Percentiles rank a stretch among this genome's conserved stretches.
These are phyloP conservation scores for Tetragonisca angustula DNA, from an alignment of 2,888 invertebrate species.

Conservation along the genomic window DNA sequence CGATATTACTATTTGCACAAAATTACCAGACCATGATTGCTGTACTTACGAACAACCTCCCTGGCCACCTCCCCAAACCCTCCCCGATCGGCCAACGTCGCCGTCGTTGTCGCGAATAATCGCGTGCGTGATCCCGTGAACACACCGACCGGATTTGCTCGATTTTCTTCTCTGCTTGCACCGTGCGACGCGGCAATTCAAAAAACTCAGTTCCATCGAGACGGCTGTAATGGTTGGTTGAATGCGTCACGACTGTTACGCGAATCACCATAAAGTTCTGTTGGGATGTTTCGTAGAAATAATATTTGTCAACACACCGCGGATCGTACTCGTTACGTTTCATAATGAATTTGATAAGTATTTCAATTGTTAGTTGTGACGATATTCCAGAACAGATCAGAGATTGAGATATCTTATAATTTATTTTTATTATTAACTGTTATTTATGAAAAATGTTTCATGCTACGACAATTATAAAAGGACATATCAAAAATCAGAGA, in stretches of 20 bases:
- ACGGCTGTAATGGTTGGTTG: not conserved
- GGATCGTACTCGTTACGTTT: no score
- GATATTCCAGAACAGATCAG: no score
- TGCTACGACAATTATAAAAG: no score
- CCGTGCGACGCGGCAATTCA: conserved; percentile 40
- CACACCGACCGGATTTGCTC: conserved; percentile 28
- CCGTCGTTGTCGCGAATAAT: conserved; percentile 59
- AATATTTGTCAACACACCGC: not conserved
- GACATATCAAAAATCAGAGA: no score
- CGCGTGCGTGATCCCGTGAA: conserved; percentile 69
- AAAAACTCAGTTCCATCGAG: conserved; percentile 28
- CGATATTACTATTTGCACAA: conserved; percentile 83
- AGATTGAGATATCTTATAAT: no score
- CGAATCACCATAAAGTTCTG: not conserved
- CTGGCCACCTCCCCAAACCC: conserved; percentile 55
- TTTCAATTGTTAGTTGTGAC: no score
- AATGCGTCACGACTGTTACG: not conserved
- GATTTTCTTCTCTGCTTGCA: conserved; percentile 17
- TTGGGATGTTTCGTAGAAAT: not conserved
- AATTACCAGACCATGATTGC: conserved; percentile 80
- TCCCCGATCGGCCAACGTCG: conserved; percentile 70
- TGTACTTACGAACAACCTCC: conserved; percentile 74
- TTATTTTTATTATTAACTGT: no score
- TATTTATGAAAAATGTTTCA: no score
- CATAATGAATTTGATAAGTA: no score